Evolutionary conservation across 2,113 vertebrate genomes (phyloP).

Genomic region (Vulpes ferrilata): DNA sequence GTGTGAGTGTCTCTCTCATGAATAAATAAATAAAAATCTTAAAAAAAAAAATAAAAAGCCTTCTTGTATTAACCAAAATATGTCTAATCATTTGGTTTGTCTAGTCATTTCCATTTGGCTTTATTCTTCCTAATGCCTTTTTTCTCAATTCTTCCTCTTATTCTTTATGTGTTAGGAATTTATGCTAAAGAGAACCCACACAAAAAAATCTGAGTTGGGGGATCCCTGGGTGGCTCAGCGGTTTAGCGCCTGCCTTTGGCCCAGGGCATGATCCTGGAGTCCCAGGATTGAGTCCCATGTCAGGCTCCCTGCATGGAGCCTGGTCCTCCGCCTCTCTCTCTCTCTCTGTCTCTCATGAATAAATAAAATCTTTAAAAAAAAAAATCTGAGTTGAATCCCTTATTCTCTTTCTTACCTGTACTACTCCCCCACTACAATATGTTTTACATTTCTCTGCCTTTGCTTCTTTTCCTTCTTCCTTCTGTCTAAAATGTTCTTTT

Average conservation of each 20-base stretch:
- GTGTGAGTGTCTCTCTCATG: no score
- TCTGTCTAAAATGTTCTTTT: background rate
- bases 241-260: no score
- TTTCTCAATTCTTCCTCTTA: background rate
- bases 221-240: no score
- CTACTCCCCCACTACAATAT: background rate
- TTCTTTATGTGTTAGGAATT: background rate
- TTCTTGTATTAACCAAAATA: background rate
- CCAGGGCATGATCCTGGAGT: no score
- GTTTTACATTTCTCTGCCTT: constrained; percentile 18
- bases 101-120: background rate
- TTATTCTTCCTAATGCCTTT: background rate
- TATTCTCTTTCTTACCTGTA: background rate
- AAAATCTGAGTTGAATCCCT: background rate
- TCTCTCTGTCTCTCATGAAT: no score
- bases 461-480: background rate
- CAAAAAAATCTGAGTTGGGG: background rate
- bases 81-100: background rate
- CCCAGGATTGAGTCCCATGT: no score
- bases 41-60: background rate
- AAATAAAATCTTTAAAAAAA: background rate
- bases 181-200: background rate
- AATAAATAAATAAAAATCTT: no score
- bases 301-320: no score
- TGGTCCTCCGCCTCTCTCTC: no score